Percentiles rank a stretch among this genome's conserved stretches.
These are phyloP conservation scores for Babylonia areolata DNA, from an alignment of 1,140 invertebrate species.

Conservation along the genomic window DNA sequence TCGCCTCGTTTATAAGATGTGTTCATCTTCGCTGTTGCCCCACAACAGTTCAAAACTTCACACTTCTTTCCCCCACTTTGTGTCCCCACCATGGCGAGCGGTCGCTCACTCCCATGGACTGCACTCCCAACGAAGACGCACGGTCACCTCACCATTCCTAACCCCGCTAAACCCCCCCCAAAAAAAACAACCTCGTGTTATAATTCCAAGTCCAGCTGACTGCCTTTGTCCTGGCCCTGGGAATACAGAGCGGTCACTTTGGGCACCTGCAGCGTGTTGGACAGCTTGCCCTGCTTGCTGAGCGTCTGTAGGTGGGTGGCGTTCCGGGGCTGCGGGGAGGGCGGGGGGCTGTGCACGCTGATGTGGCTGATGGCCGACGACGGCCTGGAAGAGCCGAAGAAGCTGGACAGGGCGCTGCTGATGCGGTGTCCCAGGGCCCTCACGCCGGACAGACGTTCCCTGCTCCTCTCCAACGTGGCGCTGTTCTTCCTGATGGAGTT, in stretches of 20 bases:
- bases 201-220: conserved; percentile 31
- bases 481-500: conserved; percentile 48
- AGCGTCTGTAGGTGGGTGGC: not conserved
- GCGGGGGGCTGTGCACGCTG: conserved; percentile 47
- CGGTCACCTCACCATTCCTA: too few relatives aligned
- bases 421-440: conserved; percentile 57
- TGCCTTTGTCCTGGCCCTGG: not conserved
- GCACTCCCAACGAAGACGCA: too few relatives aligned
- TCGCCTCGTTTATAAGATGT: too few relatives aligned
- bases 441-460: conserved; percentile 45
- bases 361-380: conserved; percentile 48
- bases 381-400: conserved; percentile 60
- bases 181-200: conserved; percentile 4
- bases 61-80: too few relatives aligned
- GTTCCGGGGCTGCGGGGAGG: not conserved
- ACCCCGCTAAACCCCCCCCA: not conserved
- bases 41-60: too few relatives aligned
- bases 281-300: conserved; percentile 37
- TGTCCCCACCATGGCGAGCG: too few relatives aligned
- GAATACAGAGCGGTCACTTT: conserved; percentile 13
- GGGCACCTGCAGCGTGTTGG: conserved; percentile 39
- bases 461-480: conserved; percentile 34
- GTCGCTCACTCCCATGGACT: too few relatives aligned
- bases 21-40: too few relatives aligned
- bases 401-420: conserved; percentile 59